These are phyloP conservation scores for Meandrusa payeni DNA, from an alignment of 2,888 invertebrate genomes.

Conservation along the genomic window DNA sequence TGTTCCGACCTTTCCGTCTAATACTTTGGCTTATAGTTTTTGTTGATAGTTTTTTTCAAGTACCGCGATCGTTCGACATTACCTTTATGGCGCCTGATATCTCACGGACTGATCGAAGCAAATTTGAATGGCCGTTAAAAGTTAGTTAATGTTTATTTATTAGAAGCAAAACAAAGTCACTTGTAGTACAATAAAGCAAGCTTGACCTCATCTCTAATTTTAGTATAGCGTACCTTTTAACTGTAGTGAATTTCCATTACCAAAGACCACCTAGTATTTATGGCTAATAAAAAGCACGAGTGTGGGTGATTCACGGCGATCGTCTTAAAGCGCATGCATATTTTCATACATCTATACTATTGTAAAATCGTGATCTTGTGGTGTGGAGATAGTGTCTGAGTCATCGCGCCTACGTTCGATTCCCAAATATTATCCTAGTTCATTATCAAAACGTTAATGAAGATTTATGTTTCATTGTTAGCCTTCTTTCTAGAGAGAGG, in stretches of 20 bases:
- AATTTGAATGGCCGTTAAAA: conserved; percentile 70
- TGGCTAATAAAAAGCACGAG: conserved; percentile 8
- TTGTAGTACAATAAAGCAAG: conserved; percentile 39
- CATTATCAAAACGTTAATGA: too few relatives aligned
- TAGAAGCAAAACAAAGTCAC: conserved; percentile 65
- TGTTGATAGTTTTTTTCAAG: conserved; percentile 68
- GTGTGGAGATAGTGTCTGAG: too few relatives aligned
- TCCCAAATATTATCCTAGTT: too few relatives aligned
- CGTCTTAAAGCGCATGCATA: conserved; percentile 5
- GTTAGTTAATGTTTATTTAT: conserved; percentile 46
- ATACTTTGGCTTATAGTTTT: conserved; percentile 67
- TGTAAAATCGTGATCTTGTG: too few relatives aligned
- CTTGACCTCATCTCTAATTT: conserved; percentile 21
- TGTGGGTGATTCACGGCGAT: conserved; percentile 8
- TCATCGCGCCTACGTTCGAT: too few relatives aligned
- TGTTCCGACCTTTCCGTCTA: conserved; percentile 63
- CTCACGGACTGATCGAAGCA: conserved; percentile 62
- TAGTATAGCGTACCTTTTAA: conserved; percentile 4
- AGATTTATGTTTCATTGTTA: too few relatives aligned
- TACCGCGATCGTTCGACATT: conserved; percentile 70
- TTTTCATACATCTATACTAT: too few relatives aligned
- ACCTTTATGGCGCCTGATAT: conserved; percentile 70
- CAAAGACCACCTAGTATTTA: conserved; percentile 16
- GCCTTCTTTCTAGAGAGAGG: too few relatives aligned
- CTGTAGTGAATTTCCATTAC: conserved; percentile 12